These are phyloP conservation scores for Orchestes rusci DNA, from an alignment of 2,888 invertebrate genomes.

Conservation along the genomic window DNA sequence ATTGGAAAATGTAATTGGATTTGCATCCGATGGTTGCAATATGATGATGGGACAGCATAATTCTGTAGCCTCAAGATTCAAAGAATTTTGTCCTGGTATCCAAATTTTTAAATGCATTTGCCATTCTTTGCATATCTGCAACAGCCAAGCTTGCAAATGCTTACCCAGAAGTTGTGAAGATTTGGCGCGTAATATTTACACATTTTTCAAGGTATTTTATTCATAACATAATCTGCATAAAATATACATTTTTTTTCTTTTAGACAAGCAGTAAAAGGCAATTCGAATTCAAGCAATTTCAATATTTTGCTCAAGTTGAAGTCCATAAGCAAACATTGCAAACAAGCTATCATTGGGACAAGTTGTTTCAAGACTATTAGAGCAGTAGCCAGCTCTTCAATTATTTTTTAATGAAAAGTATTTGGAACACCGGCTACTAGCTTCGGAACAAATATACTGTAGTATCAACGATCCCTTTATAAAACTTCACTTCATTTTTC, in stretches of 20 bases:
- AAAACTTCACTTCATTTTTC: not conserved
- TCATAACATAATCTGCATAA: no score
- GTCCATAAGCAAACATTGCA: not conserved
- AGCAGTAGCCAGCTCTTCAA: conserved; percentile 1
- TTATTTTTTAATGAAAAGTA: conserved; percentile 1
- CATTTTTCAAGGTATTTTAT: conserved; percentile 1
- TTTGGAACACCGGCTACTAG: not conserved
- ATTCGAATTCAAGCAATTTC: not conserved
- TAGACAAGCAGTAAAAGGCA: not conserved
- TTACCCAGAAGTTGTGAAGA: not conserved
- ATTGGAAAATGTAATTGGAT: not conserved
- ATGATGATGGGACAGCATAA: no score
- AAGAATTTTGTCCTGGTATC: no score
- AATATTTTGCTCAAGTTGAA: not conserved
- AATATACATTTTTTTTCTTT: no score
- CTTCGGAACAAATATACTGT: not conserved
- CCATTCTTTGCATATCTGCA: not conserved
- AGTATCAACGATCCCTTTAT: not conserved
- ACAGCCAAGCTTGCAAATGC: not conserved
- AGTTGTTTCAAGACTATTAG: not conserved
- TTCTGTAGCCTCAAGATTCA: no score
- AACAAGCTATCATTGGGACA: not conserved
- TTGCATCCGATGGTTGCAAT: not conserved
- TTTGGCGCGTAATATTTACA: not conserved
- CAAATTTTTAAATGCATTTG: not conserved